Conservation (phyloP, 1,140 invertebrate genomes). For the Eueides isabella region DNA sequence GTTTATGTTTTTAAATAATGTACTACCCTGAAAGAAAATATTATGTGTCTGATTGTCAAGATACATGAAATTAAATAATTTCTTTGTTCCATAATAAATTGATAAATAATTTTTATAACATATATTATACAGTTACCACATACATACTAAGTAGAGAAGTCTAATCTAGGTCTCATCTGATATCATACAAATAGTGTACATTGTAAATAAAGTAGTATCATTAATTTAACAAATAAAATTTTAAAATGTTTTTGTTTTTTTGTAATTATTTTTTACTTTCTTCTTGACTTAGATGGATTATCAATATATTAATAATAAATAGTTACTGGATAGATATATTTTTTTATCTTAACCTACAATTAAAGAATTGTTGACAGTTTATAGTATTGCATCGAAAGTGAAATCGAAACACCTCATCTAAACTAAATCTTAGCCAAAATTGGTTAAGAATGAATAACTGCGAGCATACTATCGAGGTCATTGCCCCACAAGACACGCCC, state of each 20-base stretch:
- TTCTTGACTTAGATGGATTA: too few relatives aligned
- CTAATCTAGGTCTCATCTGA: constrained; percentile 55
- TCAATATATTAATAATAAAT: too few relatives aligned
- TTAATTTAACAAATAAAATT: too few relatives aligned
- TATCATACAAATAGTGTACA: neutral
- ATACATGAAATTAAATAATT: too few relatives aligned
- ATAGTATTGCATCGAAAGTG: constrained; percentile 17
- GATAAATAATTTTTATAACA: too few relatives aligned
- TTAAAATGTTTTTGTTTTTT: too few relatives aligned
- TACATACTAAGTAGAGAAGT: constrained; percentile 38
- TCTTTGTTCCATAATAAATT: too few relatives aligned
- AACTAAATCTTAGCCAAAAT: constrained; percentile 32
- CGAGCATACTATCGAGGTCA: constrained; percentile 30
- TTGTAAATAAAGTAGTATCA: neutral
- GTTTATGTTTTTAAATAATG: neutral
- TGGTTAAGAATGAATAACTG: constrained; percentile 29
- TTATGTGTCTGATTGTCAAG: too few relatives aligned
- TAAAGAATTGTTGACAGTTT: neutral
- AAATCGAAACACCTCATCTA: constrained; percentile 36
- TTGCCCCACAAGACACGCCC: constrained; percentile 25
- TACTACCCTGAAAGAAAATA: neutral
- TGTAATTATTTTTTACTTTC: too few relatives aligned
- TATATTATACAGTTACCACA: constrained; percentile 15
- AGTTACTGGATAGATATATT: too few relatives aligned
- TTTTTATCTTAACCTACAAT: too few relatives aligned